These are phyloP conservation scores for Gymnothorax javanicus DNA, from an alignment of 2,797 vertebrate species.

Conservation along the genomic window DNA sequence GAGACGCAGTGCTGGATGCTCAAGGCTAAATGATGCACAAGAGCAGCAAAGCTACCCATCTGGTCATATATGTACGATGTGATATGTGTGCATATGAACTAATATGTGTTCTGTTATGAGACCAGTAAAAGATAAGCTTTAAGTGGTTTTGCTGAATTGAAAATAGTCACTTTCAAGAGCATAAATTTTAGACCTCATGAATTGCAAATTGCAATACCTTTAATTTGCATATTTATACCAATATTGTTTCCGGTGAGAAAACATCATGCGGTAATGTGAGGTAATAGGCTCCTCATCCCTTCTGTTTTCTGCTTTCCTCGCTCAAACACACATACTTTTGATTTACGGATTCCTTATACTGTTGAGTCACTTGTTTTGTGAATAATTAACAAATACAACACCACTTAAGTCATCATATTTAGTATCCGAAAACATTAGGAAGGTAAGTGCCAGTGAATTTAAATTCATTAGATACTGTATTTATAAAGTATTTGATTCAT, in stretches of 20 bases:
- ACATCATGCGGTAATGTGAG: background rate
- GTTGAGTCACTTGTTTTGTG: constrained; percentile 5
- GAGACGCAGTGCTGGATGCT: too few relatives aligned
- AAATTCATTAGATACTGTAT: background rate
- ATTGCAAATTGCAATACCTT: constrained; percentile 2
- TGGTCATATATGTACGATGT: too few relatives aligned
- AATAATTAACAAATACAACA: background rate
- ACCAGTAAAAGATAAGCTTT: background rate
- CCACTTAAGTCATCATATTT: background rate
- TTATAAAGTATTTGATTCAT: background rate
- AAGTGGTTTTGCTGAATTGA: constrained; percentile 12
- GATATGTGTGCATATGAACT: too few relatives aligned
- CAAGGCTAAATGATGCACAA: too few relatives aligned
- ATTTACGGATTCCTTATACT: background rate
- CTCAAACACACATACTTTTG: background rate
- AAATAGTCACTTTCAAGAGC: background rate
- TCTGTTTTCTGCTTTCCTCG: background rate
- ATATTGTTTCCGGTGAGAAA: constrained; percentile 4
- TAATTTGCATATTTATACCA: background rate
- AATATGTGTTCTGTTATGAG: background rate
- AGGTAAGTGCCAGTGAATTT: background rate
- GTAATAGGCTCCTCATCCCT: background rate
- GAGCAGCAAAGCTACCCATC: too few relatives aligned
- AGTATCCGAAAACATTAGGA: background rate
- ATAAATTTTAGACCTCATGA: background rate